A percentile compares a stretch with the other conserved stretches of the same genome.
phyloP scores from a whole-genome alignment of 2,888 invertebrate genomes.

The Cryptophagus acutangulus region DNA sequence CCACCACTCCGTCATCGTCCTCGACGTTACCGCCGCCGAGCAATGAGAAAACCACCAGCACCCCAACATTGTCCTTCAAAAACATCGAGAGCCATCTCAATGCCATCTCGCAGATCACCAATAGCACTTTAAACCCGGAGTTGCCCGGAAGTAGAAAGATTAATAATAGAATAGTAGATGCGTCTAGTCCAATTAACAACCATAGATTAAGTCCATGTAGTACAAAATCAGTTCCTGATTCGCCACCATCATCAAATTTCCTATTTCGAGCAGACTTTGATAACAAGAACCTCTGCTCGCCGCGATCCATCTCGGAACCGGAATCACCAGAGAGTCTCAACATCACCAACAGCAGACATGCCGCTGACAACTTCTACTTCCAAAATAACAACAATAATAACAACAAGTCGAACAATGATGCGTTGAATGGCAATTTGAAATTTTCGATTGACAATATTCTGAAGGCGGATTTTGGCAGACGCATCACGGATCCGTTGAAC shows the following conservation, averaged over 20 bases:
- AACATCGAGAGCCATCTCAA: conserved; percentile 66
- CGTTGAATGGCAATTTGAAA: conserved; percentile 54
- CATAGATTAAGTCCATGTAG: conserved; percentile 43
- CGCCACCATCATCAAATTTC: conserved; percentile 24
- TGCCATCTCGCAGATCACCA: conserved; percentile 61
- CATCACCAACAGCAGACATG: conserved; percentile 32
- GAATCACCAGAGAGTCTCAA: conserved; percentile 32
- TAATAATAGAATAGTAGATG: conserved; percentile 24
- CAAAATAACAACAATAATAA: conserved; percentile 9
- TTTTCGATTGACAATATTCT: conserved; percentile 85
- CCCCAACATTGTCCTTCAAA: conserved; percentile 54
- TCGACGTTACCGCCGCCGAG: neutral
- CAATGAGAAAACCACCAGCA: conserved; percentile 23
- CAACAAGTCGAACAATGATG: conserved; percentile 32
- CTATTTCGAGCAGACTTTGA: conserved; percentile 27
- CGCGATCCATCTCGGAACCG: conserved; percentile 33
- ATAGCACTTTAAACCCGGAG: conserved; percentile 47
- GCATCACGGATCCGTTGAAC: conserved; percentile 64
- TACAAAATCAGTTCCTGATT: conserved; percentile 38
- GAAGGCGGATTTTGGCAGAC: conserved; percentile 76
- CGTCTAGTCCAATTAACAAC: conserved; percentile 37
- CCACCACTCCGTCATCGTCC: conserved; percentile 3
- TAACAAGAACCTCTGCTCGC: conserved; percentile 32
- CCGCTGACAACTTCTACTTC: conserved; percentile 7
- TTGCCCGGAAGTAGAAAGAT: too few relatives aligned